Evolutionary conservation across 37 sponge, comb jelly and placozoan genomes (phyloP), one percentile per base, ranked within the genome.

Genomic region (Crambe crambe): DNA sequence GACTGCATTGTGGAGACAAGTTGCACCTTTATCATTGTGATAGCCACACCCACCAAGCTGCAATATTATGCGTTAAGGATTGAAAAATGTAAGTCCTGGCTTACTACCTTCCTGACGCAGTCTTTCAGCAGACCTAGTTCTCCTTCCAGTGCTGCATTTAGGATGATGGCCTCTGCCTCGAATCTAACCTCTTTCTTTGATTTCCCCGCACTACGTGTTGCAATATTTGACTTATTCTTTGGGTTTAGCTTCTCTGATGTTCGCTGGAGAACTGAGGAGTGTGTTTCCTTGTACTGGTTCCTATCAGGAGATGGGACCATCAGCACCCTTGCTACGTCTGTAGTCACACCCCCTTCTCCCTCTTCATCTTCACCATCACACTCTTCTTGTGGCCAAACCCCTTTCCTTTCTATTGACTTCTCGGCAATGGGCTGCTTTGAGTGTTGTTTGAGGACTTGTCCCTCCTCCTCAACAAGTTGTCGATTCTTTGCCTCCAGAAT

Each of bases 121-220:
- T 83, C 58, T 56, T 82, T 76, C 9, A 90, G 73, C 42, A 87
- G 56, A 21, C 86, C 75, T 60, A 90, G 42, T 41, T 94, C 91
- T 57, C 95, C 95, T 40, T 94, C 95, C 63, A 89, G 41, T 35
- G 95, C 95, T 31, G 90, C 95, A 64, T 83, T 80, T n/a, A 94
- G 84, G 27, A 94, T 41, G 3, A 94, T 29, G 26, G 90, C 68
- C n/a, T 71, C 75, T 31, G 84, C 66, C n/a, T 70, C 37, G 72
- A 94, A 94, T 40, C 43, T 70, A 10, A 94, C 90, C 6, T 12
- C 6, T 37, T 68, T 72, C 61, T 29, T 65, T n/a, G 23, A 5
- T 36, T 8, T 58, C n/a, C n/a, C n/a, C n/a, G n/a, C n/a, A n/a
- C n/a, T n/a, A n/a, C n/a, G n/a, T n/a, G n/a, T n/a, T n/a, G n/a